Conservation (phyloP, 2,797 vertebrate species). For the Novumbra hubbsi region DNA sequence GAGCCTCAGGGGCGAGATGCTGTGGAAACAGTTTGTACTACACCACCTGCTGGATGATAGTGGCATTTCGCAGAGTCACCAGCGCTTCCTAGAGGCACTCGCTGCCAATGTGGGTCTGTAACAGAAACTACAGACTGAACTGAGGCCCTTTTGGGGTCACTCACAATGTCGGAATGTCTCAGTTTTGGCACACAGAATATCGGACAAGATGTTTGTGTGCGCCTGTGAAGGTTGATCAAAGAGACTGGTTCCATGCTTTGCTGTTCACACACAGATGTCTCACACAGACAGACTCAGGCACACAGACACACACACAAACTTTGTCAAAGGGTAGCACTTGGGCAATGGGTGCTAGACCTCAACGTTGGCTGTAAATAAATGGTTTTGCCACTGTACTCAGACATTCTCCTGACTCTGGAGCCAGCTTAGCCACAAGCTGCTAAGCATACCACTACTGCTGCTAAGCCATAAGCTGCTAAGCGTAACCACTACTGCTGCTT, state of each 20-base stretch:
- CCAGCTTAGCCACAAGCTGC: conserved; percentile 3
- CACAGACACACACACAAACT: conserved; percentile 3
- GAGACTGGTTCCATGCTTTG: neutral
- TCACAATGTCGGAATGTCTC: neutral
- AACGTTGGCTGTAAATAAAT: conserved; percentile 5
- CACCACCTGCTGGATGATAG: too few relatives aligned
- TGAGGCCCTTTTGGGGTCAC: neutral
- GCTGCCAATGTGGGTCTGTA: neutral
- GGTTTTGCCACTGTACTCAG: conserved; percentile 8
- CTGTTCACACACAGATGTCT: neutral
- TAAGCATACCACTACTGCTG: neutral
- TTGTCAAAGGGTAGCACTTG: neutral
- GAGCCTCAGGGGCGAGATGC: neutral
- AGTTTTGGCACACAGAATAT: neutral
- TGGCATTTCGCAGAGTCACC: neutral
- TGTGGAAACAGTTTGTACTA: too few relatives aligned
- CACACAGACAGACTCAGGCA: neutral
- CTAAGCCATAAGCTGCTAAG: too few relatives aligned
- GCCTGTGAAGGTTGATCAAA: neutral
- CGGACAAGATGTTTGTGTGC: neutral
- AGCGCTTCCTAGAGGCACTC: neutral
- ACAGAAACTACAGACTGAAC: neutral
- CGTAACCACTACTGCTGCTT: too few relatives aligned
- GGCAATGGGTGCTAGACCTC: neutral
- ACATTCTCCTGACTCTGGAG: neutral